A percentile compares a stretch with the other conserved stretches of the same genome.
These are phyloP conservation scores for Neolamprologus variostigma DNA, from an alignment of 2,113 vertebrate species.

Conservation along the genomic window DNA sequence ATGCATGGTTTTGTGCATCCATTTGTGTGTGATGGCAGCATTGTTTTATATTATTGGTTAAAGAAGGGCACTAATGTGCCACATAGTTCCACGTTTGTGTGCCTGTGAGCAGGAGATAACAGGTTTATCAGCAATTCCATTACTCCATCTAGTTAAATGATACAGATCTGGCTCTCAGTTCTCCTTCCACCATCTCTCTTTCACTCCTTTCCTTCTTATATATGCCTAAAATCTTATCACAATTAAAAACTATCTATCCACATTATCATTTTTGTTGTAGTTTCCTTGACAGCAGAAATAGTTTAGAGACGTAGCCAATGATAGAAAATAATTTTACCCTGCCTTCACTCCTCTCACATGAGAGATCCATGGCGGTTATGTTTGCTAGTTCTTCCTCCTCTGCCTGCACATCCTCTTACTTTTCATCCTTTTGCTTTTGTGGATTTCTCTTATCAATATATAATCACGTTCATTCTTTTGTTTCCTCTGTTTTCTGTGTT, in stretches of 20 bases:
- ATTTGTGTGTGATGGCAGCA: not conserved
- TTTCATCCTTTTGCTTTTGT: not conserved
- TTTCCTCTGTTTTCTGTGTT: not conserved
- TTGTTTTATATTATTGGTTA: conserved; percentile 22
- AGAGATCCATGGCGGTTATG: not conserved
- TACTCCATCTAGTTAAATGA: conserved; percentile 52
- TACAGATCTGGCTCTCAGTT: conserved; percentile 30
- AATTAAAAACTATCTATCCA: not conserved
- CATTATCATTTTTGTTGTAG: not conserved
- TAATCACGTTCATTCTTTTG: conserved; percentile 9
- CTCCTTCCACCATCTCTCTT: not conserved
- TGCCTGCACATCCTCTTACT: not conserved
- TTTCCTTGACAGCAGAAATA: not conserved
- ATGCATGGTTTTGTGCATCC: not conserved
- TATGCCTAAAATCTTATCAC: not conserved
- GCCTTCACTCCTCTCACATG: not conserved
- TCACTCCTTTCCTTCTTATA: not conserved
- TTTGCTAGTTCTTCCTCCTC: not conserved
- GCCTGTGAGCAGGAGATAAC: conserved; percentile 52
- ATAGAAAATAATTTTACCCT: conserved; percentile 12
- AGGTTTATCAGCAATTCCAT: conserved; percentile 45
- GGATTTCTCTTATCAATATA: conserved; percentile 26
- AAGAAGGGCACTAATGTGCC: conserved; percentile 14
- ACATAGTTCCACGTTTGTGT: not conserved
- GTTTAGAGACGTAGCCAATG: not conserved